Evolutionary conservation across 35 echinoderm and acorn worm genomes (phyloP).

Genomic region (Acanthaster planci): DNA sequence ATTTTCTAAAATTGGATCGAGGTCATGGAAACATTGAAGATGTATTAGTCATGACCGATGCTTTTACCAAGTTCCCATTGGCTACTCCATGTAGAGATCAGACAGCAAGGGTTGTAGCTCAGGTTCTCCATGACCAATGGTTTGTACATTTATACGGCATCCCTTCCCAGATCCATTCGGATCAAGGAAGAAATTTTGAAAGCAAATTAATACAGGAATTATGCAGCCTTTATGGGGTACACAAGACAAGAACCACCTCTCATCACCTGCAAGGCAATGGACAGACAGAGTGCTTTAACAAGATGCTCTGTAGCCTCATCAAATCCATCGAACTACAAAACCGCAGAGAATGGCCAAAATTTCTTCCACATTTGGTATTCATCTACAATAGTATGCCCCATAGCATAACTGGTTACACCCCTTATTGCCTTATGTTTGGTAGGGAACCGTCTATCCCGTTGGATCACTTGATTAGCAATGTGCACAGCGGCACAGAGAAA

Average conservation of each 20-base stretch:
- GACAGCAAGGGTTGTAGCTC: constrained; percentile 48
- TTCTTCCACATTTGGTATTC: constrained; percentile 50
- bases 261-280: constrained; percentile 33
- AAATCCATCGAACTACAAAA: not conserved
- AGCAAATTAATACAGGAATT: constrained; percentile 31
- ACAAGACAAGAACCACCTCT: constrained; percentile 45
- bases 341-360: constrained; percentile 36
- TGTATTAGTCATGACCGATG: no score
- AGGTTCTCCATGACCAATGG: constrained; percentile 29
- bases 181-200: constrained; percentile 64
- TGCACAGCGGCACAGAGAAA: not conserved
- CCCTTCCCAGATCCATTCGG: constrained; percentile 48
- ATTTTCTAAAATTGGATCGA: constrained; percentile 54
- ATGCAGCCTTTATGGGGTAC: constrained; percentile 49
- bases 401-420: constrained; percentile 24
- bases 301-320: constrained; percentile 60
- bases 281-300: no score
- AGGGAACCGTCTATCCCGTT: constrained; percentile 45
- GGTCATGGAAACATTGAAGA: constrained; percentile 47
- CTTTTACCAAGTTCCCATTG: constrained; percentile 50
- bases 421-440: constrained; percentile 58
- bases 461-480: constrained; percentile 45
- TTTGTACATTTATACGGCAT: constrained; percentile 65
- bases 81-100: constrained; percentile 57
- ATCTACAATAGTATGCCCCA: constrained; percentile 58